phyloP scores from a whole-genome alignment of 2,888 invertebrate genomes.

The Nomada ruficornis region DNA sequence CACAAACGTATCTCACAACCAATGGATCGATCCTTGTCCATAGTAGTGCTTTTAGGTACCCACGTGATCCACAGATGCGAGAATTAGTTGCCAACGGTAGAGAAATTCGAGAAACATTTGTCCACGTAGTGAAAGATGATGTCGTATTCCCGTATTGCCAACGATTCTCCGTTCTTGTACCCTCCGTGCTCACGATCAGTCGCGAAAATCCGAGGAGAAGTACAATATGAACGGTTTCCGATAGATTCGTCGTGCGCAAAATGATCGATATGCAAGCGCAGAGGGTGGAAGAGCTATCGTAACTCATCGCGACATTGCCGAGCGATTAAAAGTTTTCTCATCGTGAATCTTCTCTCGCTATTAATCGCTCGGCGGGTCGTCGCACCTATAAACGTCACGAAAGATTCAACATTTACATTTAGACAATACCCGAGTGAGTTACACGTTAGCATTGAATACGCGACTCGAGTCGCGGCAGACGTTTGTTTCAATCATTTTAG shows the following conservation, averaged over 20 bases:
- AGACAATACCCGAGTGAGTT: constrained; percentile 28
- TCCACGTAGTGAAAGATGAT: constrained; percentile 34
- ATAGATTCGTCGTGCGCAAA: neutral
- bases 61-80: neutral
- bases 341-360: neutral
- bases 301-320: constrained; percentile 18
- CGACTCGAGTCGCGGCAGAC: constrained; percentile 33
- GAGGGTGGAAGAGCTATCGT: constrained; percentile 33
- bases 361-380: constrained; percentile 39
- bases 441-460: constrained; percentile 30
- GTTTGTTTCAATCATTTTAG: constrained; percentile 53
- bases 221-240: neutral
- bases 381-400: constrained; percentile 25
- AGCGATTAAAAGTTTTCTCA: constrained; percentile 29
- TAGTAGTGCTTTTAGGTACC: constrained; percentile 28
- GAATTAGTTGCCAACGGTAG: no score
- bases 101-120: no score
- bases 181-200: constrained; percentile 10
- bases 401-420: constrained; percentile 22
- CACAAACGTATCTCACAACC: neutral
- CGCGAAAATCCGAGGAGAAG: neutral
- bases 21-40: neutral
- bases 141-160: constrained; percentile 65
- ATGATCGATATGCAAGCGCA: constrained; percentile 9
- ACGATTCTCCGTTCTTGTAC: constrained; percentile 41